Evolutionary conservation across 2,888 invertebrate species (phyloP), one percentile per base, ranked within the genome.

Genomic region (Blomia tropicalis): DNA sequence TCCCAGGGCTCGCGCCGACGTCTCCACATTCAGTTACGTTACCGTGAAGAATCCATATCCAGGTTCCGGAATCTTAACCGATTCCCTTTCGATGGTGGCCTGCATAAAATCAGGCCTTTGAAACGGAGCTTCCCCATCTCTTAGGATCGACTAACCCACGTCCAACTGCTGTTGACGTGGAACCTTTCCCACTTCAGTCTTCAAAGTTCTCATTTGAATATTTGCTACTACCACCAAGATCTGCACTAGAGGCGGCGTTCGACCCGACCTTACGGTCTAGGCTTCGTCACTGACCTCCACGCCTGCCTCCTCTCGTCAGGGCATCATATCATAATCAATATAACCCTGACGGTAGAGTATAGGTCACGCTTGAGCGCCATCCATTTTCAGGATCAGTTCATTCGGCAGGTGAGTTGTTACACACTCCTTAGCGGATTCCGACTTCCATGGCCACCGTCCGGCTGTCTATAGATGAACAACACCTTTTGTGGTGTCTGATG

Each of bases 401-500:
- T 79, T 79, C 77, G 77, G 78, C 78, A 79, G 79, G 80, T 79
- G 79, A 79, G 79, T 79, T 73, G 76, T 79, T 76, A 77, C 77
- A 78, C 77, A 77, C 77, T 78, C 74, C 75, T 76, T 79, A 78
- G 79, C 80, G 79, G 81, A 77, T 79, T 79, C 79, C 82, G 78
- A 82, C 82, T 82, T 82, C 81, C 81, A 81, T 81, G 81, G 79
- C 80, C 81, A 82, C 81, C 80, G 80, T 80, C 81, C 80, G 81
- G 80, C 79, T 81, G 80, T 80, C 79, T 77, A n/a, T n/a, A 74
- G 73, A 79, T 77, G 78, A 76, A 79, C 78, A 79, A 80, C 79
- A 76, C 79, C 79, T 78, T 80, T 79, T 75, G 75, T 78, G 79
- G 79, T 75, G 70, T 59, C 78, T 75, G 73, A 77, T 78, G 75